Conservation (phyloP, 2,113 vertebrate genomes). For the Okapia johnstoni region DNA sequence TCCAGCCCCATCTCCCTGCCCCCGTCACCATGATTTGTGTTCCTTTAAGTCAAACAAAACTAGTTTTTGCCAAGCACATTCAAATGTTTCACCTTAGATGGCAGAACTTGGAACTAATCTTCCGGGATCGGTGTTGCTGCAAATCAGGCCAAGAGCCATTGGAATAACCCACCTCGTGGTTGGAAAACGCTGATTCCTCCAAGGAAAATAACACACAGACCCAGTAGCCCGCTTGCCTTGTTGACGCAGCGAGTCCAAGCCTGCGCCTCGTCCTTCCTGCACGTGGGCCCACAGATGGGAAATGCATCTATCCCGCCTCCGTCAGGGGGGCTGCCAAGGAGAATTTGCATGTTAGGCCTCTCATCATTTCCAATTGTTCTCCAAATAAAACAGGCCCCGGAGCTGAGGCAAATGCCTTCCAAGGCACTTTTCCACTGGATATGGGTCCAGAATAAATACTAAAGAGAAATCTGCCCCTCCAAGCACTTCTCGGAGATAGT, state of each 20-base stretch:
- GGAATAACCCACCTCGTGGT: accelerated
- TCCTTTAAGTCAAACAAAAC: background rate
- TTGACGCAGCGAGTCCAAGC: background rate
- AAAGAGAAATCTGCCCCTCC: slow-evolving; percentile 75
- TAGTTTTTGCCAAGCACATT: background rate
- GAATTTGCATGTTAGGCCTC: slow-evolving; percentile 70
- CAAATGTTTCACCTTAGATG: background rate
- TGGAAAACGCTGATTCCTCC: background rate
- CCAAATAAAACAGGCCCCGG: slow-evolving; percentile 84
- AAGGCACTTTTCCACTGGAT: slow-evolving; percentile 85
- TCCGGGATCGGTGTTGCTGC: accelerated
- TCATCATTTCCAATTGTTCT: slow-evolving; percentile 84
- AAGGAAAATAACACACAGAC: accelerated
- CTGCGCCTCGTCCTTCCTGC: background rate
- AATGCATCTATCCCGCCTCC: slow-evolving; percentile 41
- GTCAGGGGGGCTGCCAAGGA: slow-evolving; percentile 57
- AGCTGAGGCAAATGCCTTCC: slow-evolving; percentile 81
- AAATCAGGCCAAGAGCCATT: accelerated
- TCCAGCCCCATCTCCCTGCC: background rate
- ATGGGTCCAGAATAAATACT: slow-evolving; percentile 85
- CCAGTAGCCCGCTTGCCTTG: background rate
- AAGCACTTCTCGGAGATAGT: slow-evolving; percentile 69
- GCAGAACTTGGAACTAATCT: background rate
- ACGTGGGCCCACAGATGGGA: slow-evolving; percentile 30
- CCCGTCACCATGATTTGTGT: background rate